Conservation (phyloP, 2,113 vertebrate genomes). For the Cavia porcellus region DNA sequence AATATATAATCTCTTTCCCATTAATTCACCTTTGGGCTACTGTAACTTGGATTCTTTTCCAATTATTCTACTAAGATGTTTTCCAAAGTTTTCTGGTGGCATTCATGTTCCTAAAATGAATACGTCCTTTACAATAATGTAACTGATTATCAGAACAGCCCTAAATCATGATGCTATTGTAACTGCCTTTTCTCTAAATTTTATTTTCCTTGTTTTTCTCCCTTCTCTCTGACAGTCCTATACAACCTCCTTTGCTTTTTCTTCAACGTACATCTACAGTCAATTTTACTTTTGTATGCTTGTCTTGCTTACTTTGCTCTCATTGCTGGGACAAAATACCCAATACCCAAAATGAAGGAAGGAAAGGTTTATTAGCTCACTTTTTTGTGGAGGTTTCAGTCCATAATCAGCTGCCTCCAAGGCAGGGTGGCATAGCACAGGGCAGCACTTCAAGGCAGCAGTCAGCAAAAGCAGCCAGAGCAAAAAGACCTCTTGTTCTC, state of each 20-base stretch:
- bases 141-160: background rate
- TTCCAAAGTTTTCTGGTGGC: background rate
- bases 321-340: too few species aligned
- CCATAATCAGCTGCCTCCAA: too few species aligned
- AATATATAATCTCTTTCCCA: background rate
- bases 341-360: too few species aligned
- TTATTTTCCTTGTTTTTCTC: background rate
- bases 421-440: too few species aligned
- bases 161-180: background rate
- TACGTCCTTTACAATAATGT: background rate
- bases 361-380: too few species aligned
- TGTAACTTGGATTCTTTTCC: background rate
- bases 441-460: too few species aligned
- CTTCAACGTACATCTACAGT: background rate
- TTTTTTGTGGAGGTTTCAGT: too few species aligned
- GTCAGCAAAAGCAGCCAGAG: too few species aligned
- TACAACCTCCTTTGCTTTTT: background rate
- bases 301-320: too few species aligned
- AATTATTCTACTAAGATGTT: background rate
- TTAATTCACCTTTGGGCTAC: background rate
- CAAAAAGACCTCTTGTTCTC: too few species aligned
- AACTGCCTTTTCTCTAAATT: background rate
- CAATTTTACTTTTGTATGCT: background rate
- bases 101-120: background rate
- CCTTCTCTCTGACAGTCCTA: background rate